Percentiles rank a stretch among this genome's conserved stretches.
phyloP scores from a whole-genome alignment of 2,113 vertebrate species.

The Ardeotis arabs region DNA sequence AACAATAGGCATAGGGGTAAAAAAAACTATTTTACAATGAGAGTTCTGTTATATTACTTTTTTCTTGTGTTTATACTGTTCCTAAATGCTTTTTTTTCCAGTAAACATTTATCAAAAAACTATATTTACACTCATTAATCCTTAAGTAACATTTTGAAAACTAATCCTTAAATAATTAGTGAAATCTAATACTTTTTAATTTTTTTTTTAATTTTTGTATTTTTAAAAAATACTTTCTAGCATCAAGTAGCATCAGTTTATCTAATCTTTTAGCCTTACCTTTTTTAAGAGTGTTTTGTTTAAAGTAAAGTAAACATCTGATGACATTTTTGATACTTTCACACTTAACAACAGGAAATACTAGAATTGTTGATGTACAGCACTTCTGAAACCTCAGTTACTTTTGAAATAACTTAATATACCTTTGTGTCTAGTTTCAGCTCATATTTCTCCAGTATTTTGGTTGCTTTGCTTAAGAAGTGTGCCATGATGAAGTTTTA shows the following conservation, averaged over 20 bases:
- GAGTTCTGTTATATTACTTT: background rate
- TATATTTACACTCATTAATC: background rate
- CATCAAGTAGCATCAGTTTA: background rate
- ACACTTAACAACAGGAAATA: background rate
- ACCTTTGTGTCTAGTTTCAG: background rate
- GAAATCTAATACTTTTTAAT: background rate
- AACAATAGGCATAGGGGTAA: background rate
- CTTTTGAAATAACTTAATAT: background rate
- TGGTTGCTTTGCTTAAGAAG: background rate
- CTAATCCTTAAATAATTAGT: background rate
- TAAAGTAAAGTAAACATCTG: background rate
- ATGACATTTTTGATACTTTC: background rate
- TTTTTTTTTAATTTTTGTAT: background rate
- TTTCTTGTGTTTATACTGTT: background rate
- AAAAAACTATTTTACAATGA: background rate
- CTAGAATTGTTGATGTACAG: background rate
- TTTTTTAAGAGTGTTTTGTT: background rate
- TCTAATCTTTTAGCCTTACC: background rate
- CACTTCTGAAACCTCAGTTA: background rate
- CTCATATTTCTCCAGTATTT: background rate
- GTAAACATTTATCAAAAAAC: background rate
- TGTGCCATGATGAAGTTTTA: background rate
- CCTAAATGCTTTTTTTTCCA: background rate
- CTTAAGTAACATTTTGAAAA: background rate
- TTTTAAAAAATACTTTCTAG: background rate